Evolutionary conservation across 2,113 vertebrate genomes (phyloP), one percentile per base, ranked within the genome.

Genomic region (Megalops atlanticus): DNA sequence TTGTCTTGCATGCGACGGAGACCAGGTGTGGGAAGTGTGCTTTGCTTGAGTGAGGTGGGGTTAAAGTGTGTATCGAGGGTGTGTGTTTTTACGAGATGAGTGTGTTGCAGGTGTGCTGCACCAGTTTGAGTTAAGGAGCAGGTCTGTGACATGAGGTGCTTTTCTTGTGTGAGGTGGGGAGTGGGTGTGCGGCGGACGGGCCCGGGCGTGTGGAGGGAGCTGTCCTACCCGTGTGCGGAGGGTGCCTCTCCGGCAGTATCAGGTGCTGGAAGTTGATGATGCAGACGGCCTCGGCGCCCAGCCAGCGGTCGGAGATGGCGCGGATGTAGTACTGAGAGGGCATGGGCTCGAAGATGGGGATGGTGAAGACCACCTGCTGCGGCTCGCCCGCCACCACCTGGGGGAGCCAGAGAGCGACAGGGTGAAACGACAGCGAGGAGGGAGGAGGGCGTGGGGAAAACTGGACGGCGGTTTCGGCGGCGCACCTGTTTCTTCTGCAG

Each of bases 181-280:
- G n/a, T n/a, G n/a, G n/a, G n/a, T n/a, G n/a, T n/a, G n/a, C n/a
- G n/a, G n/a, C n/a, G n/a, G n/a, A n/a, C n/a, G n/a, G n/a, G n/a
- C n/a, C n/a, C n/a, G n/a, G n/a, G n/a, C n/a, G n/a, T n/a, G n/a
- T n/a, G n/a, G n/a, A n/a, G n/a, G n/a, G n/a, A n/a, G n/a, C n/a
- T n/a, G n/a, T n/a, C n/a, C n/a, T n/a, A 98, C 97, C 97, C 82
- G 98, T 98, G 92, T 99, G 98, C 2, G 97, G 97, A 0, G 98
- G 97, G 90, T 99, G 97, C 86, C 96, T 96, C 84, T 99, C 97
- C 18, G 97, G 98, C 78, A 99, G 92, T 88, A 99, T 99, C 81
- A 99, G 93, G 90, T 99, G 97, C 82, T 98, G 97, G 87, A 99
- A 99, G 93, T 98, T 99, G 88, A 99, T 98, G 83, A 98, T 94